Evolutionary conservation across 2,113 vertebrate species (phyloP).

Genomic region (Vireo altiloquus): DNA sequence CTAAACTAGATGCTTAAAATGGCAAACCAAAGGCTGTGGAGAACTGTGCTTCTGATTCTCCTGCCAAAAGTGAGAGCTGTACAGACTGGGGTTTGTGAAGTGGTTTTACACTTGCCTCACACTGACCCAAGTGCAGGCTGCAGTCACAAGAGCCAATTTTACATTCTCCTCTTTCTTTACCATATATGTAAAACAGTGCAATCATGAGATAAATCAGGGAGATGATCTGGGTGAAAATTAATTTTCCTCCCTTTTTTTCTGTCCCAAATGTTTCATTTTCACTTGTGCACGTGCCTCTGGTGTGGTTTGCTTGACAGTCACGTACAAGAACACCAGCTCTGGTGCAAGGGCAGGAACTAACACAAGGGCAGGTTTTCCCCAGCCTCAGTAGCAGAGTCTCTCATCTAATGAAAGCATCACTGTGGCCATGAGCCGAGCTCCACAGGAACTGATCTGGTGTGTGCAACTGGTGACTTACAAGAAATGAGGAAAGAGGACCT

Average conservation of each 20-base stretch:
- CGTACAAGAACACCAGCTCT: not conserved
- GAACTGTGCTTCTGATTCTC: not conserved
- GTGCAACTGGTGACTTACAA: not conserved
- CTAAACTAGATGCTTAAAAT: not conserved
- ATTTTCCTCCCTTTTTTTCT: not conserved
- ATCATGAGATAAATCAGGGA: not conserved
- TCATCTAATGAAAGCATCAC: not conserved
- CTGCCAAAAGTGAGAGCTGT: not conserved
- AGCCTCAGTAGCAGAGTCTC: not conserved
- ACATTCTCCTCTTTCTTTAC: not conserved
- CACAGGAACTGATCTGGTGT: not conserved
- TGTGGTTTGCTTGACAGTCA: not conserved
- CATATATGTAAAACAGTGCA: not conserved
- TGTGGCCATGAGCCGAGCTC: rapidly evolving
- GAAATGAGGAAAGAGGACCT: not conserved
- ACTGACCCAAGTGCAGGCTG: not conserved
- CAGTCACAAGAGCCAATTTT: not conserved
- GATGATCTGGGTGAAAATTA: not conserved
- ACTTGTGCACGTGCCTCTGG: rapidly evolving
- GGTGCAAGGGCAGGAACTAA: not conserved
- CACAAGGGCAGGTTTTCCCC: not conserved
- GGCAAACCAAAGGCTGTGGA: not conserved
- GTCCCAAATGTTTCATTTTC: not conserved
- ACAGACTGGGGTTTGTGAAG: not conserved
- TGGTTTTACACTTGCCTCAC: not conserved